Evolutionary conservation across 1,140 invertebrate genomes (phyloP), one percentile per base, ranked within the genome.

Genomic region (Bombus cullumanus): DNA sequence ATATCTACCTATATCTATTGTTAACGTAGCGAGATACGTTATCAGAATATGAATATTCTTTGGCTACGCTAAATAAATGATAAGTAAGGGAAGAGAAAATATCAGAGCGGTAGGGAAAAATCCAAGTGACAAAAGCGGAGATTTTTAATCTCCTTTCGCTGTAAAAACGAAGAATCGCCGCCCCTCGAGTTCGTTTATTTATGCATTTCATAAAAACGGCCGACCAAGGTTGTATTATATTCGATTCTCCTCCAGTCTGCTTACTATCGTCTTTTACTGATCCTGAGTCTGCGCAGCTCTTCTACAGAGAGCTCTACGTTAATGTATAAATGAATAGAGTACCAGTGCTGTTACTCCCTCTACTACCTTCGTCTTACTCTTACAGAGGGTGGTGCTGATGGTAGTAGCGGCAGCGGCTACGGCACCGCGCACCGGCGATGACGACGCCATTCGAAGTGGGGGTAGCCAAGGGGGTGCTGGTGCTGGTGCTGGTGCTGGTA

Each of bases 171-270:
- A 84, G 39, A 79, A 84, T 84, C 66, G 39, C 71, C 66, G 39
- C 71, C 68, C 68, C 66, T 62, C 76, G 68, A 66, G 66, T 79
- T 72, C 83, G 68, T 80, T 84, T 84, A 84, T 84, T 84, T 84
- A 84, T 84, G 53, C 53, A 84, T 84, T 84, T 84, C 83, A 84
- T 84, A 84, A 79, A 84, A 84, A 84, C 76, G 82, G n/a, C 82
- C 47, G 83, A 72, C 53, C 39, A 53, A 28, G 53, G 66, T 18
- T 79, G 53, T 68, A 84, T 79, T 80, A 79, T 80, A 84, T 84
- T 79, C 66, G 68, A 84, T 59, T 62, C 83, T 79, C 41, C 66
- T 37, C 39, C 28, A 84, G 83, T 72, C 83, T 84, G 76, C 31
- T 53, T 72, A 57, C 66, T 31, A 13, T 62, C 64, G 66, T 53